These are phyloP conservation scores for Oreortyx pictus DNA, from an alignment of 2,797 vertebrate species.

Conservation along the genomic window DNA sequence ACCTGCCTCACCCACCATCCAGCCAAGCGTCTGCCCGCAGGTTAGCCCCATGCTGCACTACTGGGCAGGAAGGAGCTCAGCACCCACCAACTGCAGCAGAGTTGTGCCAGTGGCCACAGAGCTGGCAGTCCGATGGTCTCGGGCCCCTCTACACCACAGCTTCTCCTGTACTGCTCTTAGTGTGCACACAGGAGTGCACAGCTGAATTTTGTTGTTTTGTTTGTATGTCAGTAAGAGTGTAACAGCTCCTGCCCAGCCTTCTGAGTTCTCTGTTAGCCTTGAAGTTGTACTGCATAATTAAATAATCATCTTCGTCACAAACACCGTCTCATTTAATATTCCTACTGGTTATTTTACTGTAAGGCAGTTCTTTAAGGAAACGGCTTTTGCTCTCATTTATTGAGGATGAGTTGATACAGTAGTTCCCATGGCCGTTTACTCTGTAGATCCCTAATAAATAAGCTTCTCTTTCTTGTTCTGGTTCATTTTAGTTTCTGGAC, in stretches of 20 bases:
- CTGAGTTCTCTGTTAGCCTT: neutral
- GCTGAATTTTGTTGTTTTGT: neutral
- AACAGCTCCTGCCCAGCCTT: neutral
- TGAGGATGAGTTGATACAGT: constrained; percentile 11
- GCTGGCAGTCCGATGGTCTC: no score
- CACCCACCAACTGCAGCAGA: rapidly evolving
- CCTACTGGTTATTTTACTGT: neutral
- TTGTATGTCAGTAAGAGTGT: neutral
- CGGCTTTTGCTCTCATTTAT: constrained; percentile 14
- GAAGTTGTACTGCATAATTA: neutral
- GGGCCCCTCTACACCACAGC: no score
- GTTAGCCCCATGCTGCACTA: neutral
- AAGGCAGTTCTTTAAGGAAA: constrained; percentile 15
- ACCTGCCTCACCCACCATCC: no score
- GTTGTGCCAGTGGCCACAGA: neutral
- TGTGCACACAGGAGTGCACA: neutral
- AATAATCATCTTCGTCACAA: neutral
- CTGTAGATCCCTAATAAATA: constrained; percentile 17
- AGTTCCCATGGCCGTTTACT: neutral
- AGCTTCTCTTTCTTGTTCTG: neutral
- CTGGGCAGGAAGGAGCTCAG: neutral
- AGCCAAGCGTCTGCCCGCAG: neutral
- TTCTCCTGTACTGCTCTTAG: neutral
- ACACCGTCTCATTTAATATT: neutral
- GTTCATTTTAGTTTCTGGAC: constrained; percentile 24